These are phyloP conservation scores for Selene dorsalis DNA, from an alignment of 2,797 vertebrate species.

Conservation along the genomic window DNA sequence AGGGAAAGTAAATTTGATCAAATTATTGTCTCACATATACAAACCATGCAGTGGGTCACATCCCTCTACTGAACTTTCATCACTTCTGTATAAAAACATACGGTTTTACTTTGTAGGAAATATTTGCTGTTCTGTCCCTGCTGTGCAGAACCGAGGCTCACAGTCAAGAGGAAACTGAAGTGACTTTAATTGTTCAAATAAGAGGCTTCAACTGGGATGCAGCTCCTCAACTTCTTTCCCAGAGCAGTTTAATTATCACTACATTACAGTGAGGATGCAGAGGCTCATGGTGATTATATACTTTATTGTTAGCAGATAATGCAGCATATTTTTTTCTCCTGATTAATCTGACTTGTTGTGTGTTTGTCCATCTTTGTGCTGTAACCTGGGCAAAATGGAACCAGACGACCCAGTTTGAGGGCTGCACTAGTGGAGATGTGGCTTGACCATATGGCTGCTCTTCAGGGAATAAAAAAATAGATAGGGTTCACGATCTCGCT, in stretches of 20 bases:
- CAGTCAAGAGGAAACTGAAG: conserved; percentile 3
- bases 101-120: neutral
- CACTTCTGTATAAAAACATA: neutral
- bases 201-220: conserved; percentile 1
- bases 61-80: neutral
- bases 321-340: conserved; percentile 1
- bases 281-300: neutral
- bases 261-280: neutral
- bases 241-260: neutral
- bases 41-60: neutral
- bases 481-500: conserved; percentile 70
- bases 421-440: conserved; percentile 31
- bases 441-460: conserved; percentile 65
- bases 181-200: neutral
- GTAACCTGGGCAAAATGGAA: conserved; percentile 29
- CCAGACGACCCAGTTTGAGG: conserved; percentile 33
- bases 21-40: neutral
- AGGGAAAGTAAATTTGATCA: too few species aligned
- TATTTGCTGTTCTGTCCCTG: neutral
- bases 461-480: conserved; percentile 57
- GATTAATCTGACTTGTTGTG: conserved; percentile 11
- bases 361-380: conserved; percentile 24
- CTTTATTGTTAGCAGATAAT: conserved; percentile 19
- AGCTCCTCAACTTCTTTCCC: neutral
- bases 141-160: neutral